Conservation (phyloP, 2,888 invertebrate genomes). For the Ennomos erosarius region DNA sequence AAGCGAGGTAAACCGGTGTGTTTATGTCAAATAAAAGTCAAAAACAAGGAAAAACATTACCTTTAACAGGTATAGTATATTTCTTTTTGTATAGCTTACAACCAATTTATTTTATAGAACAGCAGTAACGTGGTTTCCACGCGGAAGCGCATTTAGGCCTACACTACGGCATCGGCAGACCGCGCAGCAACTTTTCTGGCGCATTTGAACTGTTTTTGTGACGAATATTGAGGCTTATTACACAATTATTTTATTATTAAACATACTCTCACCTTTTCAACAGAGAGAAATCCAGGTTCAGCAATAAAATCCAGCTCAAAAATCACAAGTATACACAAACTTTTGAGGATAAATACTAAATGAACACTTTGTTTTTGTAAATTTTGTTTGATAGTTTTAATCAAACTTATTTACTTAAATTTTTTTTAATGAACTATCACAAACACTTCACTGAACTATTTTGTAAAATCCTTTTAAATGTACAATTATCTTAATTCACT, state of each 20-base stretch:
- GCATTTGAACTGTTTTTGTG: constrained; percentile 28
- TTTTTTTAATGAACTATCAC: too few relatives aligned
- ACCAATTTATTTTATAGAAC: not conserved
- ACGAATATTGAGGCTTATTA: constrained; percentile 37
- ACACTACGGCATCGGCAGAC: constrained; percentile 36
- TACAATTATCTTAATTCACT: too few relatives aligned
- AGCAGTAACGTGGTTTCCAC: not conserved
- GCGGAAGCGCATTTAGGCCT: constrained; percentile 29
- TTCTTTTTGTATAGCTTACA: not conserved
- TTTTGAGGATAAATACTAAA: constrained; percentile 50
- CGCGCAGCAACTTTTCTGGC: constrained; percentile 35
- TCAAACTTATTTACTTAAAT: not conserved
- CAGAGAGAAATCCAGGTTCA: constrained; percentile 66
- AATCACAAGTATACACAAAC: constrained; percentile 57
- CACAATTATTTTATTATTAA: constrained; percentile 35
- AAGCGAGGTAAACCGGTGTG: too few relatives aligned
- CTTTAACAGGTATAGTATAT: too few relatives aligned
- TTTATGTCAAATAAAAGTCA: too few relatives aligned
- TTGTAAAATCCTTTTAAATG: not conserved
- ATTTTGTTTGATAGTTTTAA: not conserved
- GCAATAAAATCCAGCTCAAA: constrained; percentile 66
- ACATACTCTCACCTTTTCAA: constrained; percentile 62
- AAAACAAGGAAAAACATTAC: too few relatives aligned
- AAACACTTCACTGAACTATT: constrained; percentile 6
- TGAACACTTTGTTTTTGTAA: constrained; percentile 27